Conservation (phyloP, 2,888 invertebrate species). For the Leucoma salicis region DNA sequence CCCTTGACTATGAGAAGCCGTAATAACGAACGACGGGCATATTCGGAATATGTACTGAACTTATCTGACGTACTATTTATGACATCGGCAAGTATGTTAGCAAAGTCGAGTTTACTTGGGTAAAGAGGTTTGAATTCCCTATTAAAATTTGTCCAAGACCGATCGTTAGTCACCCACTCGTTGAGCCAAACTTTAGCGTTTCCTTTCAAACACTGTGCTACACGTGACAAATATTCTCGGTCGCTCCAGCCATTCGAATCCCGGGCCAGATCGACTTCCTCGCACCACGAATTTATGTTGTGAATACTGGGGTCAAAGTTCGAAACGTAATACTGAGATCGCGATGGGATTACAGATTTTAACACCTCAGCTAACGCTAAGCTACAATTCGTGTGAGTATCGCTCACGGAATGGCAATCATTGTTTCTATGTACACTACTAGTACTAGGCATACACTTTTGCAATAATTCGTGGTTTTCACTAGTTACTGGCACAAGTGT, state of each 20-base stretch:
- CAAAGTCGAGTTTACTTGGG: conserved; percentile 8
- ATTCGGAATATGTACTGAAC: conserved; percentile 32
- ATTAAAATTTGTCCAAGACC: conserved; percentile 14
- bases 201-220: conserved; percentile 8
- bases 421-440: no score
- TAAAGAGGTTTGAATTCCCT: conserved; percentile 7
- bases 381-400: no score
- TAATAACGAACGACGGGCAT: conserved; percentile 14
- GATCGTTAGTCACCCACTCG: conserved; percentile 30
- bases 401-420: no score
- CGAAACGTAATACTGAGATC: conserved; percentile 5
- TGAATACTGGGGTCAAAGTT: conserved; percentile 30
- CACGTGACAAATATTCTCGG: conserved; percentile 10
- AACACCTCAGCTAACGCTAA: no score
- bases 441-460: no score
- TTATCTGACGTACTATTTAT: not conserved
- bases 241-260: conserved; percentile 14
- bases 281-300: conserved; percentile 28
- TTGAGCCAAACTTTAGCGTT: conserved; percentile 22
- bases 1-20: conserved; percentile 13
- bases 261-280: conserved; percentile 27
- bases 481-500: no score
- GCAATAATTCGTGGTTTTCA: no score
- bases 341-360: no score
- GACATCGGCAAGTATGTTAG: conserved; percentile 7